Conservation (phyloP, 2,888 invertebrate genomes). For the Drepana falcataria region DNA sequence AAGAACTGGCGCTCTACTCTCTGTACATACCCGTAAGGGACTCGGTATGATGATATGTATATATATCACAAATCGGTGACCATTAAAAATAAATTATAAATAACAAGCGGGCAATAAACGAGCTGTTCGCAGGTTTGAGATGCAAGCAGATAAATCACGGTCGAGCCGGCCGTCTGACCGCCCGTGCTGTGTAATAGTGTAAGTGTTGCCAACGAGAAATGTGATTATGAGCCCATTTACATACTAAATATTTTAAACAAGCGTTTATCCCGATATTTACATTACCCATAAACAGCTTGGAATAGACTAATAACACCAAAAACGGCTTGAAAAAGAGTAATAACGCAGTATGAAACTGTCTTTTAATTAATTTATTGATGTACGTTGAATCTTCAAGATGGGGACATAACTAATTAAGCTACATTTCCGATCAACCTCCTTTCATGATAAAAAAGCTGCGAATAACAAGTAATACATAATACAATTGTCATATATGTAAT, state of each 20-base stretch:
- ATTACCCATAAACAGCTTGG: background rate
- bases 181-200: slow-evolving; percentile 41
- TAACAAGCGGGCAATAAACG: slow-evolving; percentile 75
- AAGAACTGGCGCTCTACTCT: background rate
- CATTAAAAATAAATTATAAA: slow-evolving; percentile 79
- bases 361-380: background rate
- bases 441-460: too few relatives aligned
- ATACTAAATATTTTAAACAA: slow-evolving; percentile 19
- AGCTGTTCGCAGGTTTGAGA: slow-evolving; percentile 73
- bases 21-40: background rate
- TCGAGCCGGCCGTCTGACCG: slow-evolving; percentile 35
- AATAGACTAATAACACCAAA: background rate
- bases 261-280: background rate
- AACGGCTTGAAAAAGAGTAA: background rate
- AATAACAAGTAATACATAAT: too few relatives aligned
- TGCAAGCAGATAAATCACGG: slow-evolving; percentile 74
- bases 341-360: background rate
- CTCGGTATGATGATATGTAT: slow-evolving; percentile 4
- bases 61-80: slow-evolving; percentile 64
- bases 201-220: slow-evolving; percentile 63
- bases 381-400: too few relatives aligned
- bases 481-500: too few relatives aligned
- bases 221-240: slow-evolving; percentile 47
- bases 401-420: too few relatives aligned
- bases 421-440: too few relatives aligned